Base-by-base conservation (phyloP, 30 jellyfish, hydroid and myxozoan species). In the Turritopsis dohrnii region DNA sequence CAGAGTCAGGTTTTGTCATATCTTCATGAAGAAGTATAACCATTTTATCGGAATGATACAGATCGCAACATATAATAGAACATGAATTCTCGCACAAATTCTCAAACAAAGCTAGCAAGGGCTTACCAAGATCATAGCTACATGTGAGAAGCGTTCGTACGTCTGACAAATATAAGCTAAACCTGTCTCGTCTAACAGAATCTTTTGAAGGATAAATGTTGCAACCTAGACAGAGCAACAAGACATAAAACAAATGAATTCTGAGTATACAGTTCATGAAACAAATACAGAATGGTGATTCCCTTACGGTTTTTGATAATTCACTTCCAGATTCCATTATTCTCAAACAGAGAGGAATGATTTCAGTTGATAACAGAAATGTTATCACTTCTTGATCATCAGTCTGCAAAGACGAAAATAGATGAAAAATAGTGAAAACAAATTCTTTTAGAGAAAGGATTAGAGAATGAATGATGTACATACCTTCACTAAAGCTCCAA, bases 241-340 rank as follows among this genome's bases (percentile, higher is more conserved):
- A 0, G 21, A 21, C 25, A 21, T 24, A 80, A 23, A 69, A 7
- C 18, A 22, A 18, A 60, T 0, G 73, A n/a, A 23, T 16, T 69
- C 16, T 69, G 9, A 27, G 28, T 69, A n/a, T 0, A 69, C 77
- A 69, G 13, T n/a, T n/a, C n/a, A n/a, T n/a, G n/a, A n/a, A n/a
- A n/a, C n/a, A n/a, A n/a, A n/a, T n/a, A n/a, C n/a, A n/a, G n/a
- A n/a, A n/a, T n/a, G n/a, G n/a, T n/a, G n/a, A 41, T 13, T 41
- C 60, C 72, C 96, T 82, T 73, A 94, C 99, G 19, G 99, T 94
- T 86, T 94, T 94, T 0, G 99, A 94, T 65, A 94, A 82, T 85
- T 94, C 99, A 84, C 99, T 94, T 23, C 99, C 99, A 53, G 96
- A 86, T 83, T 94, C 99, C 99, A 94, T 94, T 54, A 94, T 94